Evolutionary conservation across 2,888 invertebrate species (phyloP).

Genomic region (Bimastos eiseni): DNA sequence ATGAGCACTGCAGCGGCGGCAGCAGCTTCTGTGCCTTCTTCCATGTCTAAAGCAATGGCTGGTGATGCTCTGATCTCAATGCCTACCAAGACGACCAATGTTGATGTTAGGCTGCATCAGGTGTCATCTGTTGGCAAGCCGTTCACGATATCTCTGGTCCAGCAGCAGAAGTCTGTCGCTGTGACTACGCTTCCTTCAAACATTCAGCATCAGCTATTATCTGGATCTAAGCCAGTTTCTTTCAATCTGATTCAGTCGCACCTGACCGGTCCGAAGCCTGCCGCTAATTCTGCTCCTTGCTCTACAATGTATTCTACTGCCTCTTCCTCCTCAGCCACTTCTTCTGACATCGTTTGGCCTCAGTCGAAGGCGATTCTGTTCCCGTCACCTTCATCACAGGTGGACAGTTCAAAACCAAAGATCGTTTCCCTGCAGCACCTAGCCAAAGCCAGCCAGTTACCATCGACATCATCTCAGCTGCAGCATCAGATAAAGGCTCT

Average conservation of each 20-base stretch:
- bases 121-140: not conserved
- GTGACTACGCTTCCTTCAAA: slow-evolving; percentile 1
- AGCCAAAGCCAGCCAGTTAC: not conserved
- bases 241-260: slow-evolving; percentile 13
- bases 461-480: not conserved
- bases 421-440: not conserved
- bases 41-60: not conserved
- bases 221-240: slow-evolving; percentile 17
- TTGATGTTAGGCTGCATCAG: not conserved
- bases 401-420: not conserved
- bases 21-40: slow-evolving; percentile 5
- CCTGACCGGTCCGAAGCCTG: not conserved
- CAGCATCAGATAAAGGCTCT: slow-evolving; percentile 7
- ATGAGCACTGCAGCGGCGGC: not conserved
- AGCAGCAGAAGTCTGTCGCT: slow-evolving; percentile 1
- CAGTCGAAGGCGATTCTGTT: not conserved
- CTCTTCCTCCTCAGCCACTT: not conserved
- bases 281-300: not conserved
- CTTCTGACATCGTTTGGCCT: slow-evolving; percentile 3
- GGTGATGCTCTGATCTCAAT: not conserved
- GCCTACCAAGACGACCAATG: not conserved
- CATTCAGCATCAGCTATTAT: not conserved
- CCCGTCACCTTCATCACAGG: not conserved
- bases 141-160: slow-evolving; percentile 14
- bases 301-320: not conserved